phyloP scores from a whole-genome alignment of 2,113 vertebrate species.

The Microcebus tavaratra region DNA sequence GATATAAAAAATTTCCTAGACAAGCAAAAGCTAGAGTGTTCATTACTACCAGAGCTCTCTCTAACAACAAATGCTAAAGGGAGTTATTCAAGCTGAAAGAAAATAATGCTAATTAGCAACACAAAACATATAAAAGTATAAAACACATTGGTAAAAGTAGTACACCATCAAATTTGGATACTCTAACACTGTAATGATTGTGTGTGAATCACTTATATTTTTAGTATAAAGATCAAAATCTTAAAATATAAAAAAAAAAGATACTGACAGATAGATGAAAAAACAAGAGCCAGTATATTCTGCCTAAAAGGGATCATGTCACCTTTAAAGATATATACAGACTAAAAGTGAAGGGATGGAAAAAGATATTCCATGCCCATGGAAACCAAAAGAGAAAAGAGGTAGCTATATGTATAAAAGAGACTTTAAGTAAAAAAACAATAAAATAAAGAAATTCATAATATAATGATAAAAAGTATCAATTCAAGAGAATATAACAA shows the following conservation, averaged over 20 bases:
- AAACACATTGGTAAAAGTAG: neutral
- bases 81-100: neutral
- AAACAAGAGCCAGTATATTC: neutral
- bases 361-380: neutral
- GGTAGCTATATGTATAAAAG: neutral
- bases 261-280: neutral
- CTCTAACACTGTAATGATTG: neutral
- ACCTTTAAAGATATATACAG: neutral
- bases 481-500: neutral
- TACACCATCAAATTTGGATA: neutral
- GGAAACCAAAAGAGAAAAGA: neutral
- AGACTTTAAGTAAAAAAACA: neutral
- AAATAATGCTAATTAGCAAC: neutral
- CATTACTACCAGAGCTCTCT: neutral
- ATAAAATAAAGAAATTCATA: neutral
- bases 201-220: neutral
- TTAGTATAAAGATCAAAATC: neutral
- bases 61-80: neutral
- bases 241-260: neutral
- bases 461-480: neutral
- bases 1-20: neutral
- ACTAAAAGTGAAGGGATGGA: neutral
- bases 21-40: neutral
- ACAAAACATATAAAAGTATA: neutral
- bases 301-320: neutral